Base-by-base conservation (phyloP, 2,797 vertebrate genomes). In the Myripristis jacobus region DNA sequence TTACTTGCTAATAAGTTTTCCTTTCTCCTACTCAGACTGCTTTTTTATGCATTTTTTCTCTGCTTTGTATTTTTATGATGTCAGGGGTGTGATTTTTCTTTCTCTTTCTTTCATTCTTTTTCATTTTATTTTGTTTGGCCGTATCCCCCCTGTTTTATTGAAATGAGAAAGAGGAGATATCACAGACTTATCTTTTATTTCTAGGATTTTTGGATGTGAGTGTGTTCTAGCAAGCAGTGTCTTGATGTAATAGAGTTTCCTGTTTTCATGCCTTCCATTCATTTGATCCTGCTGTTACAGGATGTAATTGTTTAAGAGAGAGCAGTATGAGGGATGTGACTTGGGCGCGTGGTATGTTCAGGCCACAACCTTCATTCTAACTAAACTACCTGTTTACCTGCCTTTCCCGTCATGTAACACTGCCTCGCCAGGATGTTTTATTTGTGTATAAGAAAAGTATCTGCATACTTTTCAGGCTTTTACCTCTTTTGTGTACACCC, bases 361-460 rank as follows among this genome's bases (percentile, higher is more conserved):
- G 8, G 19, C 54, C 25, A 2, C 27, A 59, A 11, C 43, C 31
- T 27, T 29, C 27, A 8, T 36, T 38, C 12, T 38, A 25, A 27
- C 62, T 27, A 8, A 75, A 43, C 67, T 57, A 77, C 43, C 50
- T 19, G 1, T 21, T 27, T 53, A 34, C 16, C 19, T 3, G 2
- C 10, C 6, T n/a, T 50, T 61, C 76, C 43, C 66, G 70, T 66
- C 31, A 54, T 43, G 41, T 24, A 24, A 69, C 56, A 61, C 56
- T 71, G 15, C n/a, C 66, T 53, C n/a, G 4, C 24, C 21, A n/a
- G 21, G 16, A 18, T 62, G 43, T 29, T 29, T 29, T 29, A 29
- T 29, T 29, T 29, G 6, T 29, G 6, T 6, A 29, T n/a, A n/a
- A n/a, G 27, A 29, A 29, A 29, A 6, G 27, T 29, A 29, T 3